Conservation (phyloP, 2,888 invertebrate species). For the Rhogogaster chlorosoma region DNA sequence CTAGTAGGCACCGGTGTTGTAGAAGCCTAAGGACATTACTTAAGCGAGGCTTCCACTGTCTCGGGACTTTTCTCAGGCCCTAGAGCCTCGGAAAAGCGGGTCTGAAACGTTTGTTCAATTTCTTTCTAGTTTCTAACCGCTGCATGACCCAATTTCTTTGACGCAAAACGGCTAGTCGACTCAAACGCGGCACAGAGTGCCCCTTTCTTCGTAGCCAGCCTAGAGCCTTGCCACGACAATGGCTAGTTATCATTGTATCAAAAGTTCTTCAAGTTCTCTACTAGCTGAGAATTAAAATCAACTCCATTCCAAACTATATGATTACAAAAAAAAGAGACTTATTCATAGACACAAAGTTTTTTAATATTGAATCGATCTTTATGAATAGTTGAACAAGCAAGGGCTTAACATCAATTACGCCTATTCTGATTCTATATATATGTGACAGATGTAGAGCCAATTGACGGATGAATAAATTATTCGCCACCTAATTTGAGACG, state of each 20-base stretch:
- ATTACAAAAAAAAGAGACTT: background rate
- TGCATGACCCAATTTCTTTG: conserved; percentile 46
- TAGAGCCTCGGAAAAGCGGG: conserved; percentile 1
- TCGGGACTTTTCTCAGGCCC: conserved; percentile 1
- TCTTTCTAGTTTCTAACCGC: conserved; percentile 29
- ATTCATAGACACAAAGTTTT: background rate
- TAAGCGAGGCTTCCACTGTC: conserved; percentile 4
- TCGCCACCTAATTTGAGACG: too few relatives aligned
- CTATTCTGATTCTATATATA: background rate
- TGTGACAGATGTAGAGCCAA: background rate
- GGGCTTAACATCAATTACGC: background rate
- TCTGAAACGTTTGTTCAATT: conserved; percentile 33
- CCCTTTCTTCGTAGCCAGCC: conserved; percentile 40
- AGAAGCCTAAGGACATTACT: conserved; percentile 22
- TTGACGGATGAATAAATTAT: background rate
- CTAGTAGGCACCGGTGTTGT: background rate
- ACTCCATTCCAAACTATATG: background rate
- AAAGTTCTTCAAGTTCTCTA: conserved; percentile 35
- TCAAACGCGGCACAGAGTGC: conserved; percentile 44
- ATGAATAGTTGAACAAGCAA: background rate
- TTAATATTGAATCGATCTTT: background rate
- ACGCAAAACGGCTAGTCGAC: conserved; percentile 39
- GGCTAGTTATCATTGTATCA: conserved; percentile 33
- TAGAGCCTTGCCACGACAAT: conserved; percentile 50
- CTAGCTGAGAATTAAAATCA: conserved; percentile 1